Percentiles rank a stretch among this genome's conserved stretches.
Evolutionary conservation across 2,888 invertebrate species (phyloP).

Genomic region (Microplitis deprimator): DNA sequence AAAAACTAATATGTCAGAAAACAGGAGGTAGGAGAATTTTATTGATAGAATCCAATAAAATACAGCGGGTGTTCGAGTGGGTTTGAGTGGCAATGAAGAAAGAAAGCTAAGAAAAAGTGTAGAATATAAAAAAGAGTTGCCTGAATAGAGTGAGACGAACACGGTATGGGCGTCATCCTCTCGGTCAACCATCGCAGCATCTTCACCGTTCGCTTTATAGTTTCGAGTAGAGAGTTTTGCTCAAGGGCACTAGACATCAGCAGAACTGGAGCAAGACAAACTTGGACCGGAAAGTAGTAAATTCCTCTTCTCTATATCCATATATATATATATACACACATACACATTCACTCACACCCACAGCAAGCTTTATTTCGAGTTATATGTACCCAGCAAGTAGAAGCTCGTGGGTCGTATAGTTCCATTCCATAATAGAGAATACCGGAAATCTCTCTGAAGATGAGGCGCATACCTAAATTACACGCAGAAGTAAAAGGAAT

Average conservation of each 20-base stretch:
- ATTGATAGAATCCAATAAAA: constrained; percentile 57
- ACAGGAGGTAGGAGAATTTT: constrained; percentile 44
- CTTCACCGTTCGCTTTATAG: constrained; percentile 28
- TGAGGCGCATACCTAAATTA: constrained; percentile 20
- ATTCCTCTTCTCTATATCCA: neutral
- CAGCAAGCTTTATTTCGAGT: neutral
- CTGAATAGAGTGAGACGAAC: constrained; percentile 14
- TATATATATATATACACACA: neutral
- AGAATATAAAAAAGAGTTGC: constrained; percentile 27
- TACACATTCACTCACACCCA: neutral
- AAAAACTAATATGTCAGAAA: neutral
- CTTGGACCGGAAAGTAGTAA: constrained; percentile 41
- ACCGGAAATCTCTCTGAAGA: constrained; percentile 30
- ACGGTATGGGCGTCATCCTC: constrained; percentile 45
- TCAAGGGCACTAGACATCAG: constrained; percentile 55
- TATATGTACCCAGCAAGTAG: neutral
- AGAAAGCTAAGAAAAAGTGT: constrained; percentile 41
- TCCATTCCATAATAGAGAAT: constrained; percentile 16
- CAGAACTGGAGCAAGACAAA: constrained; percentile 61
- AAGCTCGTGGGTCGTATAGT: neutral
- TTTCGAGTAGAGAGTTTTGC: constrained; percentile 12
- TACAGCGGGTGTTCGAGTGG: constrained; percentile 48
- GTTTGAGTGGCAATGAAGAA: constrained; percentile 1
- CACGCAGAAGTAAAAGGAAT: constrained; percentile 32
- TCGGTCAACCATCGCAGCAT: constrained; percentile 43